Conservation (phyloP, 1,140 invertebrate species). For the Drosophila aff. region DNA sequence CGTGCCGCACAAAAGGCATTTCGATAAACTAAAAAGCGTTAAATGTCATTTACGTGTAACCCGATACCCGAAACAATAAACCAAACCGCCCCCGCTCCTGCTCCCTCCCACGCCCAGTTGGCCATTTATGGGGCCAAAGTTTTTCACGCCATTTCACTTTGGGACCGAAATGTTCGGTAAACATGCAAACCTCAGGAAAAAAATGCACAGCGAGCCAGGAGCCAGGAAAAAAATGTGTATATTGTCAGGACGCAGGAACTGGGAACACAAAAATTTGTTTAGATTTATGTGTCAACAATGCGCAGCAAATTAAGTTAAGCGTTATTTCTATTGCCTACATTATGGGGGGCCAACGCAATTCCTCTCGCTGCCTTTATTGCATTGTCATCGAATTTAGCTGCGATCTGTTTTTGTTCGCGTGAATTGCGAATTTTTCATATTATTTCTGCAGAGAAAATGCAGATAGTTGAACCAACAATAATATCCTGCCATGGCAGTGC, state of each 20-base stretch:
- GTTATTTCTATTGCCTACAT: slow-evolving; percentile 78
- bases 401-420: slow-evolving; percentile 38
- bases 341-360: slow-evolving; percentile 55
- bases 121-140: slow-evolving; percentile 76
- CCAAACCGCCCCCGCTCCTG: slow-evolving; percentile 5
- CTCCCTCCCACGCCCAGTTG: slow-evolving; percentile 27
- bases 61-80: slow-evolving; percentile 54
- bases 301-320: slow-evolving; percentile 77
- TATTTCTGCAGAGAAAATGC: slow-evolving; percentile 45
- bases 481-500: slow-evolving; percentile 50
- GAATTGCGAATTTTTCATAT: slow-evolving; percentile 76
- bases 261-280: slow-evolving; percentile 54
- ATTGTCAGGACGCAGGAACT: slow-evolving; percentile 14
- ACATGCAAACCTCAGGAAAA: slow-evolving; percentile 67
- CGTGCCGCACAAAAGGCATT: slow-evolving; percentile 68
- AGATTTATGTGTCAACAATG: slow-evolving; percentile 78
- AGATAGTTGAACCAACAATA: slow-evolving; percentile 43
- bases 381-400: slow-evolving; percentile 58
- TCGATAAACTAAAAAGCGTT: slow-evolving; percentile 81
- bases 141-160: slow-evolving; percentile 82
- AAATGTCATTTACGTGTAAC: slow-evolving; percentile 80
- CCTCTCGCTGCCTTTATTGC: slow-evolving; percentile 53
- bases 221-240: slow-evolving; percentile 40
- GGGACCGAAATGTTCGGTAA: slow-evolving; percentile 65
- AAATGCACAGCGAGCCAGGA: slow-evolving; percentile 17